Conservation (phyloP, 53 echinoderm and acorn worm species). For the Echinarachnius parma region DNA sequence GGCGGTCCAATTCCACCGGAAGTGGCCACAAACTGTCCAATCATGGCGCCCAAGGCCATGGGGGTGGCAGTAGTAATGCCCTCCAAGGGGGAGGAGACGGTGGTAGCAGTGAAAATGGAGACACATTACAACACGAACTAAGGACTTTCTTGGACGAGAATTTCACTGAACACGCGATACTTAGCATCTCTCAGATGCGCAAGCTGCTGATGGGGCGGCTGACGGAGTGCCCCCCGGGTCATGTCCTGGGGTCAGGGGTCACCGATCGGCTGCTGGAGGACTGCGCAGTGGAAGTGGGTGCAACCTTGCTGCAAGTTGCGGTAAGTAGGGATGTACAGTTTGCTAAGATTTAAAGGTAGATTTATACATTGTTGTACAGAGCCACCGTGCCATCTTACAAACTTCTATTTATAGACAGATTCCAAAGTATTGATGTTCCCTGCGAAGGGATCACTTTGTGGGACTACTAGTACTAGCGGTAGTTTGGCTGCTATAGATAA, state of each 20-base stretch:
- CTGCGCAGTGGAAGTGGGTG: constrained; percentile 68
- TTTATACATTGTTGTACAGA: too few species aligned
- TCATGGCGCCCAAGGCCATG: background rate
- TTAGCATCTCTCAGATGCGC: constrained; percentile 73
- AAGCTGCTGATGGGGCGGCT: constrained; percentile 54
- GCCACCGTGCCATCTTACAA: too few species aligned
- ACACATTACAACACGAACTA: constrained; percentile 52
- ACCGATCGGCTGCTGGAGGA: constrained; percentile 76
- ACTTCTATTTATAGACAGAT: too few species aligned
- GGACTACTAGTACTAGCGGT: too few species aligned
- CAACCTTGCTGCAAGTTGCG: constrained; percentile 61
- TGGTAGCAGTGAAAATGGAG: constrained; percentile 3
- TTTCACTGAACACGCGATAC: constrained; percentile 54
- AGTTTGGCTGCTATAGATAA: too few species aligned
- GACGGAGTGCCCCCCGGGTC: constrained; percentile 63
- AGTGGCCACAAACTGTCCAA: background rate
- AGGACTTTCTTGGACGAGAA: constrained; percentile 63
- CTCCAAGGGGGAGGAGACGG: background rate
- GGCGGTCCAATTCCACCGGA: constrained; percentile 7
- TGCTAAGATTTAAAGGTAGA: too few species aligned
- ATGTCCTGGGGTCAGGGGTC: constrained; percentile 63
- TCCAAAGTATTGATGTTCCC: too few species aligned
- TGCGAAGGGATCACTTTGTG: too few species aligned
- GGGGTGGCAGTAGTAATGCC: too few species aligned
- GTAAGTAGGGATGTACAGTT: constrained; percentile 74